phyloP scores from a whole-genome alignment of 2,797 vertebrate species.

The Aplochiton taeniatus region DNA sequence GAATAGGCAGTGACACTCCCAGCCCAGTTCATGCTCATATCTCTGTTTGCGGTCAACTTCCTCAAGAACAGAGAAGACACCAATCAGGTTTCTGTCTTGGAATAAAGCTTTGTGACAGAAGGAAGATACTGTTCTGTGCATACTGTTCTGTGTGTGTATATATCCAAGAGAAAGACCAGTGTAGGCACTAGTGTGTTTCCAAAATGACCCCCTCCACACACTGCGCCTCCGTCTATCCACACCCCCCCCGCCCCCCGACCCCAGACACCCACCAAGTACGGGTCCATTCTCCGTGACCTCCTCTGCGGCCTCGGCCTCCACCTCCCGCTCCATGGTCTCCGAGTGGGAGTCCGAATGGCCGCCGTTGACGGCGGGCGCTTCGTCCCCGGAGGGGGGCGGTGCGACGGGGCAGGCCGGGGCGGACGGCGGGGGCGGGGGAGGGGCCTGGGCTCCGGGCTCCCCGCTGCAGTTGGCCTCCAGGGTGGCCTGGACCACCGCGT shows the following conservation, averaged over 20 bases:
- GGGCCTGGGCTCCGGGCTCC: conserved; percentile 27
- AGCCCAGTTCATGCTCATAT: conserved; percentile 44
- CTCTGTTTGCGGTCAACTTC: conserved; percentile 37
- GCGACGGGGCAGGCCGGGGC: conserved; percentile 57
- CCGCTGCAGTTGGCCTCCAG: conserved; percentile 72
- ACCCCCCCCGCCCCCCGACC: no score
- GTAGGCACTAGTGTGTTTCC: no score
- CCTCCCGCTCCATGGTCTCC: conserved; percentile 84
- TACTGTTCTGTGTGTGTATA: background rate
- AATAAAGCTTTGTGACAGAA: conserved; percentile 28
- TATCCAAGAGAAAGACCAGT: background rate
- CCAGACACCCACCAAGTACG: conserved; percentile 55
- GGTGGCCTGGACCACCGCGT: conserved; percentile 72
- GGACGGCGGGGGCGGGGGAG: conserved; percentile 32
- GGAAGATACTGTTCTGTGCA: background rate
- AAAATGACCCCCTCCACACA: no score
- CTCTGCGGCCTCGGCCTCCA: conserved; percentile 85
- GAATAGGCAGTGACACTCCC: conserved; percentile 23
- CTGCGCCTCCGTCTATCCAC: no score
- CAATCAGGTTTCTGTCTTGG: conserved; percentile 42
- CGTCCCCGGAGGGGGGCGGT: conserved; percentile 69
- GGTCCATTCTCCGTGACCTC: conserved; percentile 94
- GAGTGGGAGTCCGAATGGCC: conserved; percentile 85
- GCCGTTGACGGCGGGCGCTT: conserved; percentile 84
- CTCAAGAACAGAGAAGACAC: conserved; percentile 38